These are phyloP conservation scores for Emydocephalus ijimae DNA, from an alignment of 2,113 vertebrate genomes.

Conservation along the genomic window DNA sequence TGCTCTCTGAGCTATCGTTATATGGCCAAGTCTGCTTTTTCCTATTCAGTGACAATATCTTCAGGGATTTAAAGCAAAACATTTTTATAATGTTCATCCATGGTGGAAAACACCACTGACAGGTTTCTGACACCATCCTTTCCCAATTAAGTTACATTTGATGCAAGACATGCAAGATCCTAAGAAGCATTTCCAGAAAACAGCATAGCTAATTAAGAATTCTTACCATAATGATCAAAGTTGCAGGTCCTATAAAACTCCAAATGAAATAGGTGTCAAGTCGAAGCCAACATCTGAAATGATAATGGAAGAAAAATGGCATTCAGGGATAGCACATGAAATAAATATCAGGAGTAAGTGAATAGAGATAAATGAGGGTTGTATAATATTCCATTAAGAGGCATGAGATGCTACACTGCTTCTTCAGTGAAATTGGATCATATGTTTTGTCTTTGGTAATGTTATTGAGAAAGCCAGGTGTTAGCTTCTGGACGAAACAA, in stretches of 20 bases:
- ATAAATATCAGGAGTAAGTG: conserved; percentile 70
- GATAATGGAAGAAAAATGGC: conserved; percentile 68
- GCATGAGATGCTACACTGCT: conserved; percentile 78
- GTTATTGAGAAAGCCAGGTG: conserved; percentile 81
- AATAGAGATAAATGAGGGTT: conserved; percentile 73
- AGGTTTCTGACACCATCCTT: conserved; percentile 49
- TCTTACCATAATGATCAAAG: conserved; percentile 99
- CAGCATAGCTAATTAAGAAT: conserved; percentile 80
- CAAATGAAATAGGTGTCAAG: conserved; percentile 99
- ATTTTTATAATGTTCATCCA: not conserved
- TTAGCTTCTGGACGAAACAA: conserved; percentile 73
- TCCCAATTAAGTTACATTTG: conserved; percentile 66
- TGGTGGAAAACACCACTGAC: not conserved
- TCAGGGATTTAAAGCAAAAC: not conserved
- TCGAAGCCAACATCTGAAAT: conserved; percentile 96
- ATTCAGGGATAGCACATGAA: conserved; percentile 69
- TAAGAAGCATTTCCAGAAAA: conserved; percentile 71
- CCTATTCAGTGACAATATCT: not conserved
- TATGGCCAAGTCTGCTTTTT: not conserved
- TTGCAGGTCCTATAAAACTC: conserved; percentile 99
- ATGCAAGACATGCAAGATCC: conserved; percentile 49
- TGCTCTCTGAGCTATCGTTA: not conserved
- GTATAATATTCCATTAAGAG: conserved; percentile 69
- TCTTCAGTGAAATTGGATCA: conserved; percentile 85
- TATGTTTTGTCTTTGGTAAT: conserved; percentile 69